Base-by-base conservation (phyloP, 2,888 invertebrate species). In the Beris morrisii region DNA sequence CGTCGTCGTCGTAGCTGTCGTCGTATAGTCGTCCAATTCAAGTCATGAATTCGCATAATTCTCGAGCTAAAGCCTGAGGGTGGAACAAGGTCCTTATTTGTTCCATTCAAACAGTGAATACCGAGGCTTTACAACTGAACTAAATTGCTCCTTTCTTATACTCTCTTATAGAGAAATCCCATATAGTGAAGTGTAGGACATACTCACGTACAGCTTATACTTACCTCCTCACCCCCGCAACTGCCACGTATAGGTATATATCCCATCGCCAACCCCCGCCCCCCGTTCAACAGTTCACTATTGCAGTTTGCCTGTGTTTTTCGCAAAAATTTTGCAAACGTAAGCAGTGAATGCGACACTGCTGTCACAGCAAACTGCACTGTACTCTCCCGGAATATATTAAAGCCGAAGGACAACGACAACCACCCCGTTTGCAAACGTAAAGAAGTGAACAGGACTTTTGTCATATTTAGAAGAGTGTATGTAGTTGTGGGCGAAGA, bases 41-140 rank as follows among this genome's bases (percentile, higher is more conserved):
- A 61, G 61, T 61, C 61, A 61, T 61, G 61, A 61, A 61, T 61
- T 61, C 61, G 61, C 61, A 61, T 61, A 61, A 61, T 61, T 61
- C 61, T 22, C 50, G 38, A 15, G 43, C 61, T 50, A 52, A 38
- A 22, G n/a, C 50, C 61, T 61, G 52, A 32, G 61, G 61, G 38
- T 61, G 61, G 31, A 50, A 50, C 50, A 50, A 61, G 61, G 43
- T 61, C 50, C 61, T 50, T 52, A 61, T 61, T 61, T 61, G 61
- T 61, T 61, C 61, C 61, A 61, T 44, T 61, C 61, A 52, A 61
- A 38, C 61, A 38, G 61, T 43, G 61, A 61, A 61, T 50, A 50
- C 38, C 43, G 31, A 61, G 61, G 61, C 61, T 61, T 61, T 61
- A 61, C 61, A 61, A 50, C 61, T 50, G 61, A 61, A 43, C 61